Percentiles rank a stretch among this genome's conserved stretches.
Conservation (phyloP, 2,888 invertebrate genomes). For the Lagria hirta region DNA sequence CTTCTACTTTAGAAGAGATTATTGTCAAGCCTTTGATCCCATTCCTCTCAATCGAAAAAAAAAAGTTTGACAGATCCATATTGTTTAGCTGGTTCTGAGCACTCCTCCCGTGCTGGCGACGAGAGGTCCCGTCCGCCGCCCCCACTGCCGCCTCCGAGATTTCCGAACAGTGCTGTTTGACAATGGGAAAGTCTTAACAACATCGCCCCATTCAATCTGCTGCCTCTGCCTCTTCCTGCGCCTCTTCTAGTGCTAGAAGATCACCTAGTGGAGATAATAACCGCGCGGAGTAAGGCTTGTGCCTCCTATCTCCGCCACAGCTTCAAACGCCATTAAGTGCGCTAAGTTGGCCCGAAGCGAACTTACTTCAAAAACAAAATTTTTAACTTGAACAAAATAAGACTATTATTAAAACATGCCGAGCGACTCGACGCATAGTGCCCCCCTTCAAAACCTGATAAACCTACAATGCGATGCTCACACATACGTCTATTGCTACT, state of each 20-base stretch:
- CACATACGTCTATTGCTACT: too few relatives aligned
- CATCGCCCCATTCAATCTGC: slow-evolving; percentile 57
- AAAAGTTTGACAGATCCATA: too few relatives aligned
- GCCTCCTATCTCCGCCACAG: slow-evolving; percentile 69
- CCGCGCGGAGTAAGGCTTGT: slow-evolving; percentile 64
- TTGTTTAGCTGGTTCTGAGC: slow-evolving; percentile 79
- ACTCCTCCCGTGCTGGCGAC: slow-evolving; percentile 77
- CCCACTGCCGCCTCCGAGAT: slow-evolving; percentile 78
- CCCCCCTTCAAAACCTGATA: too few relatives aligned
- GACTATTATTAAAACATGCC: slow-evolving; percentile 20
- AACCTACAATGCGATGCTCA: slow-evolving; percentile 43
- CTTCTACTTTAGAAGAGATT: too few relatives aligned
- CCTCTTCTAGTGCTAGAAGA: slow-evolving; percentile 59
- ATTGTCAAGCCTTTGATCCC: too few relatives aligned
- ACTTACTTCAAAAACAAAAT: slow-evolving; percentile 18
- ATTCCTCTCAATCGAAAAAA: too few relatives aligned
- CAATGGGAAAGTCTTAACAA: slow-evolving; percentile 70
- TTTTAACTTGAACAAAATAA: slow-evolving; percentile 13
- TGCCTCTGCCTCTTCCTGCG: slow-evolving; percentile 52
- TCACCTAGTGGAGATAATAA: slow-evolving; percentile 62
- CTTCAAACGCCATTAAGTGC: slow-evolving; percentile 59
- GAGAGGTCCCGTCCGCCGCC: slow-evolving; percentile 72
- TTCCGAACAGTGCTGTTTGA: slow-evolving; percentile 80
- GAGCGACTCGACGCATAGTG: slow-evolving; percentile 37
- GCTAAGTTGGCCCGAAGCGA: slow-evolving; percentile 47